phyloP scores from a whole-genome alignment of 2,113 vertebrate species.

The Potamarius usumacintae region DNA sequence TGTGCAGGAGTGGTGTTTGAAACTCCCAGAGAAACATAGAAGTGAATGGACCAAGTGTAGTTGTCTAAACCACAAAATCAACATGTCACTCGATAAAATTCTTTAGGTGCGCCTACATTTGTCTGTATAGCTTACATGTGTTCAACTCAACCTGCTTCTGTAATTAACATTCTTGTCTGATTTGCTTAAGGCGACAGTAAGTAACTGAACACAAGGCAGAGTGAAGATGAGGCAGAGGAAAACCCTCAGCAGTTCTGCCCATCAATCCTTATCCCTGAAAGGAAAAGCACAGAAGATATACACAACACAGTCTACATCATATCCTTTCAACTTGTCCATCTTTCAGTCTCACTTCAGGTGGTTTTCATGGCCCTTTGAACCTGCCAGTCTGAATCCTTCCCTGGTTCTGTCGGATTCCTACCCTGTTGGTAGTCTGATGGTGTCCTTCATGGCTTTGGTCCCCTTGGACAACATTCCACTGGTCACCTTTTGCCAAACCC shows the following conservation, averaged over 20 bases:
- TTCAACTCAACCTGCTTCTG: not conserved
- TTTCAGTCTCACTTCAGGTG: slow-evolving; percentile 11
- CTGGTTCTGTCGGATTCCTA: not conserved
- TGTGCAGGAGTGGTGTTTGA: slow-evolving; percentile 52
- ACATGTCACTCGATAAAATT: not conserved
- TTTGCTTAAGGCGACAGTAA: not conserved
- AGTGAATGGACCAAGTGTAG: slow-evolving; percentile 38
- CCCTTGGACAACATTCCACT: slow-evolving; percentile 41
- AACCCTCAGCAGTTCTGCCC: not conserved
- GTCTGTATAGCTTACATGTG: not conserved
- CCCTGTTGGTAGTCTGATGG: slow-evolving; percentile 53
- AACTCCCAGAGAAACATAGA: not conserved
- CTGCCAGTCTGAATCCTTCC: slow-evolving; percentile 53
- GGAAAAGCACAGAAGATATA: not conserved
- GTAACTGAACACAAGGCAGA: not conserved
- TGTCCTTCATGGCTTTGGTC: slow-evolving; percentile 43
- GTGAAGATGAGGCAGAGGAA: not conserved
- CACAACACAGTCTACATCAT: not conserved
- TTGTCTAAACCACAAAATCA: slow-evolving; percentile 6
- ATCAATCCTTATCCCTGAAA: not conserved
- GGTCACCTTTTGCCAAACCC: slow-evolving; percentile 28
- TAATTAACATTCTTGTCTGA: slow-evolving; percentile 26
- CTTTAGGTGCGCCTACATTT: not conserved
- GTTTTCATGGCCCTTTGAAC: slow-evolving; percentile 66
- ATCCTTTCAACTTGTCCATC: not conserved